Evolutionary conservation across 2,888 invertebrate genomes (phyloP), one percentile per base, ranked within the genome.

Genomic region (Laspeyria flexula): DNA sequence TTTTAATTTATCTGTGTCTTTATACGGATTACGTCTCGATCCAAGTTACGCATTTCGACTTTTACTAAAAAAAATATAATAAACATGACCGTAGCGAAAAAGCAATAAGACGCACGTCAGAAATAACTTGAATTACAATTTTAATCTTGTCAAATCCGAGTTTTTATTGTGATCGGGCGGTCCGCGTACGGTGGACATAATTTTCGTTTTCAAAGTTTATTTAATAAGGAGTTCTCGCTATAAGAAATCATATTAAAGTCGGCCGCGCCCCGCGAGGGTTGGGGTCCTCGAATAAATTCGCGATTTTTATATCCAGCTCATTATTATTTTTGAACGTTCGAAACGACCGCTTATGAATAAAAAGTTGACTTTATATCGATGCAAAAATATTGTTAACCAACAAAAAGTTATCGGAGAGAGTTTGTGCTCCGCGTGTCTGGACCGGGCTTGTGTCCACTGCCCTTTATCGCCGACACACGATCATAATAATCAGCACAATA

Each of bases 101-200:
- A 80, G 84, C 90, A 91, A 90, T 90, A 90, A 90, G 86, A 85
- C 76, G 85, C 83, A 84, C 75, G 90, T 90, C 90, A 88, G 76
- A 85, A 84, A 86, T 88, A 88, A 87, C 87, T 88, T 88, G 88
- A 88, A 85, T 89, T 90, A 91, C 89, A 90, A 89, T 90, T 90
- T 90, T 89, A 92, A 92, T 92, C 91, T 88, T 87, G 89, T 89
- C 90, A 86, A 89, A 92, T 92, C 90, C 90, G 81, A 77, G 80
- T 86, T 88, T 92, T 92, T 92, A 92, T 92, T 85, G 85, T 81
- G 80, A 81, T 79, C 83, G 76, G 77, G 63, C 77, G 79, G 69
- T 58, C 79, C 73, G 73, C 73, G 77, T 75, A 72, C 75, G 73
- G 80, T 71, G 81, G 85, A 85, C 87, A 88, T 87, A 82, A 88